Evolutionary conservation across 2,888 invertebrate genomes (phyloP), one percentile per base, ranked within the genome.

Genomic region (Drosophila nr. fundita): DNA sequence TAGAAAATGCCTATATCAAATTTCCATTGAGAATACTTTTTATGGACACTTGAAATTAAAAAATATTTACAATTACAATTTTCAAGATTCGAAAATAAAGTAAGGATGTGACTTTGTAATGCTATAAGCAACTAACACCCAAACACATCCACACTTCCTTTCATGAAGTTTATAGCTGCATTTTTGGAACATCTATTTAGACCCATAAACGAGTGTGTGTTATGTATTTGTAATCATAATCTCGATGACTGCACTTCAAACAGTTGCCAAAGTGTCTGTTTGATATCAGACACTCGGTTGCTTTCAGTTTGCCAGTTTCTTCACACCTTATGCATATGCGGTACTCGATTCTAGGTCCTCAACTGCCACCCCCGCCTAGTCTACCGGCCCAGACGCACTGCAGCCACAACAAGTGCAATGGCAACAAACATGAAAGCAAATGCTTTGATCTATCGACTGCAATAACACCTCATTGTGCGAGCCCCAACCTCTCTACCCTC

Each of bases 201-300:
- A 21, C 50, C 60, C 55, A 71, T 71, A 42, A 72, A 69, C 65
- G 57, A 29, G 29, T 30, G 13, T 48, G 10, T 57, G 36, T 50
- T 29, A 15, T 65, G 65, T 62, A 57, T 53, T 55, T 73, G 75
- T 79, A 78, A 76, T 82, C 70, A 73, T 71, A 82, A 87, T 83
- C 83, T 70, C 74, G 68, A 75, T 76, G 89, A 87, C 73, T 88
- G 86, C 88, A 90, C 88, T 88, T 90, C 91, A 90, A 90, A 90
- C 87, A 90, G 91, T 90, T 89, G 88, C 88, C 88, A 90, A 90
- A 65, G 90, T 78, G 88, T 89, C 88, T 89, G 88, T 90, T 90
- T 90, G 91, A 85, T 86, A 90, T 89, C 87, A 88, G 90, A 90
- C 90, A 76, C 74, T 80, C 60, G 30, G 90, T 76, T 74, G 80